phyloP scores from a whole-genome alignment of 2,113 vertebrate species.

The Cyanoramphus novaezelandiae region DNA sequence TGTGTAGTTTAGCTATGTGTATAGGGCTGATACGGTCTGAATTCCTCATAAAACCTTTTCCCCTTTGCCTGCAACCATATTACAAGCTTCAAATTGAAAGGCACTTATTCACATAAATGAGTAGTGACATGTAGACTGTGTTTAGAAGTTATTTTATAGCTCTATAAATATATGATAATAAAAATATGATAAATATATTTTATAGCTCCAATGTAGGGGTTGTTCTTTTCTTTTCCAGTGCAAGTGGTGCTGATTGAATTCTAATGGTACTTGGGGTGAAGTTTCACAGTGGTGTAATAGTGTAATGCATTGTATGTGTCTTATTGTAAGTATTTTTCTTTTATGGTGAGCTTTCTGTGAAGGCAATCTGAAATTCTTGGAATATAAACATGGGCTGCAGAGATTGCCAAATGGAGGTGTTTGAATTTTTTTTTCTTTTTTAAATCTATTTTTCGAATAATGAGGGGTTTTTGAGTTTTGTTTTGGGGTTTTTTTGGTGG shows the following conservation, averaged over 20 bases:
- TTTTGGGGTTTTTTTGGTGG: too few relatives aligned
- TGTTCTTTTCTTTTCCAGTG: neutral
- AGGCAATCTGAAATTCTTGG: neutral
- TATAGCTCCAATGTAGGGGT: neutral
- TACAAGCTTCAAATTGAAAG: neutral
- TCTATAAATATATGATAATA: neutral
- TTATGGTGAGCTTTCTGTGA: neutral
- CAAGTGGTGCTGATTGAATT: neutral
- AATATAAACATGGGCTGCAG: neutral
- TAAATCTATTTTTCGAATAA: neutral
- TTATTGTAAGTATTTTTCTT: neutral
- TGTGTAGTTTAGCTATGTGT: neutral
- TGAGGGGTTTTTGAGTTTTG: neutral
- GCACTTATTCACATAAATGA: neutral
- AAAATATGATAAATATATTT: neutral
- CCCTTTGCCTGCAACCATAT: neutral
- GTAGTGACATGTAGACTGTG: neutral
- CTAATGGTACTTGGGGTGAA: neutral
- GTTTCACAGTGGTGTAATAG: neutral
- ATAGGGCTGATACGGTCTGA: neutral
- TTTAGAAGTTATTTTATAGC: neutral
- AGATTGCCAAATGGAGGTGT: neutral
- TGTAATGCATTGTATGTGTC: neutral
- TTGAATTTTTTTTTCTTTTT: neutral
- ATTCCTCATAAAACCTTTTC: neutral